Base-by-base conservation (phyloP, 2,113 vertebrate species). In the Aramus guarauna region DNA sequence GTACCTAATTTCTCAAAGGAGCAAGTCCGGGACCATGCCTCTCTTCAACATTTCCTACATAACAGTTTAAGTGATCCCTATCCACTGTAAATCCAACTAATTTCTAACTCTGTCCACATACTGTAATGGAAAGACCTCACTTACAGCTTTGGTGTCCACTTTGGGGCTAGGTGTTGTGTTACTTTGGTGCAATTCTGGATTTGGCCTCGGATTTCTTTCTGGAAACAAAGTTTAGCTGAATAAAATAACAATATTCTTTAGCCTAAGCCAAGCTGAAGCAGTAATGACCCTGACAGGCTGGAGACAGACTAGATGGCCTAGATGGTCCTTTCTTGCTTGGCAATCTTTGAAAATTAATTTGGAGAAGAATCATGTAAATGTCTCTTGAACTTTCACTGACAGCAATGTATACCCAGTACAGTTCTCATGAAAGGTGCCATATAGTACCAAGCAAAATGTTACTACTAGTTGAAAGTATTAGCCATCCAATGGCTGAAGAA, bases 381-480 rank as follows among this genome's bases (percentile, higher is more conserved):
- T 62, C 15, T 62, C 41, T 60, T 26, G 10, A 75, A 23, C 29
- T 71, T 47, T 81, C 21, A 19, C 50, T 59, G 30, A 55, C 29
- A 60, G 5, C 6, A 56, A 6, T 0, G 1, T 50, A 15, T 17
- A 34, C 7, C 1, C 23, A 53, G 19, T 60, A 24, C 50, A 59
- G 43, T 41, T 52, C 12, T 82, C 15, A 6, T 9, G 32, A 71
- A 41, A 83, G 9, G 2, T 79, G 13, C 10, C 10, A 2, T 5
- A 11, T 1, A 39, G 39, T 34, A 73, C 16, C 18, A 72, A 74
- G 16, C 1, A 84, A 58, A 84, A 53, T 55, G 19, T 56, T 34
- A 6, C 29, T 32, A 2, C 2, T 76, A 21, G 29, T 37, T 50
- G 32, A 76, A 91, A 41, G 9, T 7, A 62, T 30, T 14, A 34